phyloP scores from a whole-genome alignment of 1,140 invertebrate genomes.

The Eriosoma lanigerum region DNA sequence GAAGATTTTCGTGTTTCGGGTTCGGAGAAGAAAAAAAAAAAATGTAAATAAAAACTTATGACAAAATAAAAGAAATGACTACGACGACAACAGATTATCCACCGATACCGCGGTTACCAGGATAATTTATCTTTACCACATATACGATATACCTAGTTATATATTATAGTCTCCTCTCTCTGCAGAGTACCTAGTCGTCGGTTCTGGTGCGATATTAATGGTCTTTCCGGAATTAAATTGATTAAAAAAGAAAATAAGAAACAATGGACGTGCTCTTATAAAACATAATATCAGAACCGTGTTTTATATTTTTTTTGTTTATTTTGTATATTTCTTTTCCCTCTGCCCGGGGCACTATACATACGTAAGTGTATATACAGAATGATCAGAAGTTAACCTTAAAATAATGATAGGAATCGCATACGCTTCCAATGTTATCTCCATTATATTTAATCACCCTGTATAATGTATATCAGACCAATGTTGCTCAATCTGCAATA shows the following conservation, averaged over 20 bases:
- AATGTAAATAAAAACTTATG: neutral
- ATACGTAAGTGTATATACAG: no score
- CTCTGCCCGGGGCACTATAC: neutral
- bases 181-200: neutral
- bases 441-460: no score
- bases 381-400: no score
- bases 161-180: no score
- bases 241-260: no score
- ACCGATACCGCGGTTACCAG: neutral
- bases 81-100: slow-evolving; percentile 25
- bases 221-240: slow-evolving; percentile 42
- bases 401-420: no score
- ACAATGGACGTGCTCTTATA: slow-evolving; percentile 13
- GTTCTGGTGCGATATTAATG: slow-evolving; percentile 39
- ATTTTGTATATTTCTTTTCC: neutral
- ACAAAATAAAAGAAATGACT: neutral
- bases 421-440: no score
- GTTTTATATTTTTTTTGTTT: slow-evolving; percentile 7
- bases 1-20: slow-evolving; percentile 10
- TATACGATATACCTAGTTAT: no score
- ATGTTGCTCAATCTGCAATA: no score
- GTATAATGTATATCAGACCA: no score
- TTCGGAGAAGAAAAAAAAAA: neutral
- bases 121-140: slow-evolving; percentile 26
- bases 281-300: slow-evolving; percentile 21